These are phyloP conservation scores for Gryllus longicercus DNA, from an alignment of 2,888 invertebrate species.

Conservation along the genomic window DNA sequence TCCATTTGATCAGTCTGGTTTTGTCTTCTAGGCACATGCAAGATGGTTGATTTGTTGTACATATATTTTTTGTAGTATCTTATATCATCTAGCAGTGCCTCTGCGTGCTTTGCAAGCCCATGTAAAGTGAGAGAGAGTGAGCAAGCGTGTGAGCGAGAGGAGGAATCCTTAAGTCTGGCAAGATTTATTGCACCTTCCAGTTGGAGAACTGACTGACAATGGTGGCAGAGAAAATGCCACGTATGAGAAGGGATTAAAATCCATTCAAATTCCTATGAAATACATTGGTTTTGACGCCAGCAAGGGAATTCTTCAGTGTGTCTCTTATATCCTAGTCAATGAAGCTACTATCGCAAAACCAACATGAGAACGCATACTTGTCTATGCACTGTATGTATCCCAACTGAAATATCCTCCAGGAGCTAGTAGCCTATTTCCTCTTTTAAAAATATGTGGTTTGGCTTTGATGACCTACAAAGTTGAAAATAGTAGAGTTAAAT, in stretches of 20 bases:
- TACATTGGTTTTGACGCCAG: background rate
- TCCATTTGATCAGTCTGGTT: constrained; percentile 51
- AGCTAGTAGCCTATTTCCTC: background rate
- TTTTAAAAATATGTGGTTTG: no score
- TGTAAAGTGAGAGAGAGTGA: background rate
- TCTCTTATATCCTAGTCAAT: background rate
- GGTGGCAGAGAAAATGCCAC: background rate
- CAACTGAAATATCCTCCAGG: background rate
- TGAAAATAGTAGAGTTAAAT: background rate
- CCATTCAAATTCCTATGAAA: background rate
- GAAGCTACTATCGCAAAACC: constrained; percentile 17
- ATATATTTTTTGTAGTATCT: constrained; percentile 18
- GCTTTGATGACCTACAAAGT: no score
- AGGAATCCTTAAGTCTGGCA: constrained; percentile 17
- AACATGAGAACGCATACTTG: background rate
- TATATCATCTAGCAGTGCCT: constrained; percentile 31
- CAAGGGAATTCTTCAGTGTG: constrained; percentile 18
- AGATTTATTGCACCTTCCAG: constrained; percentile 19
- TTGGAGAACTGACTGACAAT: background rate
- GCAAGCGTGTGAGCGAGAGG: constrained; percentile 18
- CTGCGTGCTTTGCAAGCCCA: constrained; percentile 22
- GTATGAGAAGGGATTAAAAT: background rate
- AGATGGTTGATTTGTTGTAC: constrained; percentile 49
- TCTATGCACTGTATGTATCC: constrained; percentile 4
- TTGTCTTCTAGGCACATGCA: constrained; percentile 73